Evolutionary conservation across 2,888 invertebrate genomes (phyloP).

Genomic region (Acrobasis consociella): DNA sequence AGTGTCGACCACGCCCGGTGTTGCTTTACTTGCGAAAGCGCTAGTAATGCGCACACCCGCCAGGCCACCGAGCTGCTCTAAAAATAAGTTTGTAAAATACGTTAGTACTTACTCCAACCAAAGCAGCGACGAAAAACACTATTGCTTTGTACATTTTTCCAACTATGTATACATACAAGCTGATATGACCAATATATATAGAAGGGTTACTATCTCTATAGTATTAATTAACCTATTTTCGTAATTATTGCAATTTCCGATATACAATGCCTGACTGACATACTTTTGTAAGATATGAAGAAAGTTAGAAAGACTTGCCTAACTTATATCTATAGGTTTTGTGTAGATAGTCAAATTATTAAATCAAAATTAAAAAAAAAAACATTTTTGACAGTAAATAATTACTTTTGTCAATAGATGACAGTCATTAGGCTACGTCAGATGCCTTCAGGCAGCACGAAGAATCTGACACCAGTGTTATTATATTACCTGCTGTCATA

Average conservation of each 20-base stretch:
- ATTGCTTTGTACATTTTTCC: not conserved
- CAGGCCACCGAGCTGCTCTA: too few species aligned
- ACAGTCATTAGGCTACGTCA: too few species aligned
- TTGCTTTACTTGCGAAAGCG: too few species aligned
- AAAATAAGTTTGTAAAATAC: not conserved
- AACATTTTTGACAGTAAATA: too few species aligned
- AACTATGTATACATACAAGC: not conserved
- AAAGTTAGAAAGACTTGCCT: not conserved
- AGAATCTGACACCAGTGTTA: too few species aligned
- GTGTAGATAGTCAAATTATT: too few species aligned
- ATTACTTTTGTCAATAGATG: too few species aligned
- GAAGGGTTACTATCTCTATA: not conserved
- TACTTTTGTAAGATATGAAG: constrained; percentile 13
- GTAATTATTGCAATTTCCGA: not conserved
- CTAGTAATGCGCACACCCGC: too few species aligned
- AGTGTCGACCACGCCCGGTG: too few species aligned
- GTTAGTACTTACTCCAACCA: not conserved
- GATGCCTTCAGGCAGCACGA: too few species aligned
- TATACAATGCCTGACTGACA: not conserved
- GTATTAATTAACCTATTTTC: not conserved
- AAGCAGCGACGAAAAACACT: not conserved
- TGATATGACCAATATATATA: not conserved
- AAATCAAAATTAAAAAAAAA: too few species aligned
- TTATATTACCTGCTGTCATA: too few species aligned
- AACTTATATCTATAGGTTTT: not conserved